These are phyloP conservation scores for Tympanuchus pallidicinctus DNA, from an alignment of 2,113 vertebrate genomes.

Conservation along the genomic window DNA sequence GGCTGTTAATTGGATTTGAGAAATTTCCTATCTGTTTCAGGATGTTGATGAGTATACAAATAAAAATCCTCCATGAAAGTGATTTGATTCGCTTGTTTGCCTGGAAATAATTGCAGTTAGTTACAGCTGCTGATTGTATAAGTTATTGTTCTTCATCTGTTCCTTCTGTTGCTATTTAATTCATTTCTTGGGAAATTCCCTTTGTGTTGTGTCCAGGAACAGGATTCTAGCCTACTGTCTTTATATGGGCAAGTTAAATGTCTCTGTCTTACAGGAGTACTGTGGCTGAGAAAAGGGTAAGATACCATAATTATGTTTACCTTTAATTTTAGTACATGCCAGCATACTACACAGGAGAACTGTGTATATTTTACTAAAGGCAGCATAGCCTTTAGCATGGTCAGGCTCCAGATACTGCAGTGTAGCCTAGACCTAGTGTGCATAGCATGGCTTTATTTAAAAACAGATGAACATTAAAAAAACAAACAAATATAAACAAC, in stretches of 20 bases:
- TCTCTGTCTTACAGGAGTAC: not conserved
- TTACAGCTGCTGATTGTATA: not conserved
- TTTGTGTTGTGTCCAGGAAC: not conserved
- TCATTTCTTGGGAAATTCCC: not conserved
- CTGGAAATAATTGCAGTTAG: not conserved
- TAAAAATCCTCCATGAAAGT: not conserved
- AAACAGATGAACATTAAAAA: not conserved
- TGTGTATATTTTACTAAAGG: not conserved
- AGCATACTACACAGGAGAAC: fast-evolving
- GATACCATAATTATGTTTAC: not conserved
- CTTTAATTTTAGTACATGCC: not conserved
- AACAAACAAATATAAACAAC: not conserved
- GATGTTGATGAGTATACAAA: not conserved
- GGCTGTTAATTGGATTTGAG: not conserved
- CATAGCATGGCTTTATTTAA: not conserved
- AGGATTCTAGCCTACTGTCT: fast-evolving
- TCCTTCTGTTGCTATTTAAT: not conserved
- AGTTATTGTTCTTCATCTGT: not conserved
- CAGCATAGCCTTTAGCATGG: not conserved
- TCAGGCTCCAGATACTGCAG: not conserved
- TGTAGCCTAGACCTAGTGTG: not conserved
- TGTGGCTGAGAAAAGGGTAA: not conserved
- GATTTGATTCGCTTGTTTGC: not conserved
- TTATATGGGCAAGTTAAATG: too few relatives aligned
- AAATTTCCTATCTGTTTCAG: not conserved